Evolutionary conservation across 2,113 vertebrate genomes (phyloP), one percentile per base, ranked within the genome.

Genomic region (Orientallactaga bullata): DNA sequence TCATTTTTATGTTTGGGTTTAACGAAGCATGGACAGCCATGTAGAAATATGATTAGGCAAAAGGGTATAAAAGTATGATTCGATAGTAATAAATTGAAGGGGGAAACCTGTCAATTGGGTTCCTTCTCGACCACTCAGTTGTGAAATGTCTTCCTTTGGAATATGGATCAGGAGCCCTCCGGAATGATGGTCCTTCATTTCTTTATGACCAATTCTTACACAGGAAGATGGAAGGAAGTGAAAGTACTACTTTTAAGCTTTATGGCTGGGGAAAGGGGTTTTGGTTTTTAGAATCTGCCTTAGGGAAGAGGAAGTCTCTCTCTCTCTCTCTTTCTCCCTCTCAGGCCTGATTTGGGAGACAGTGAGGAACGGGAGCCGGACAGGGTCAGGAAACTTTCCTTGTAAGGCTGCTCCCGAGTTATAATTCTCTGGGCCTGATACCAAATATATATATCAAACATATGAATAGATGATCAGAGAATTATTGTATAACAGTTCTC

Each of bases 181-280:
- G 69, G 65, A 71, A 86, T 86, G 74, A 80, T 13, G 66, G 28
- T 71, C 78, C 78, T 81, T 83, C 39, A 61, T 84, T 83, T 93
- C 78, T 69, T 78, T 88, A 93, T 61, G 71, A 18, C 9, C 7
- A 77, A 30, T 15, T 47, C 24, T 77, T 77, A 68, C 18, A 84
- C 10, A 61, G 61, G 76, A 83, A 77, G 51, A 42, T 60, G 39
- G 79, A 77, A 58, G 80, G 39, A 93, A 47, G 68, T 30, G 81
- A 82, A 66, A 61, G 72, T 47, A 77, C 61, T 69, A 42, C 3
- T 61, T 74, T 93, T 37, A 69, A 32, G 37, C 77, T 83, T 89
- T 77, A 76, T 12, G 8, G 20, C 51, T 74, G 61, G 61, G 35
- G 42, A 88, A 83, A 12, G 35, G 30, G 17, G 30, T 82, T 69